Evolutionary conservation across 37 sponge, comb jelly and placozoan genomes (phyloP).

Genomic region (Hexactinellida sp.): DNA sequence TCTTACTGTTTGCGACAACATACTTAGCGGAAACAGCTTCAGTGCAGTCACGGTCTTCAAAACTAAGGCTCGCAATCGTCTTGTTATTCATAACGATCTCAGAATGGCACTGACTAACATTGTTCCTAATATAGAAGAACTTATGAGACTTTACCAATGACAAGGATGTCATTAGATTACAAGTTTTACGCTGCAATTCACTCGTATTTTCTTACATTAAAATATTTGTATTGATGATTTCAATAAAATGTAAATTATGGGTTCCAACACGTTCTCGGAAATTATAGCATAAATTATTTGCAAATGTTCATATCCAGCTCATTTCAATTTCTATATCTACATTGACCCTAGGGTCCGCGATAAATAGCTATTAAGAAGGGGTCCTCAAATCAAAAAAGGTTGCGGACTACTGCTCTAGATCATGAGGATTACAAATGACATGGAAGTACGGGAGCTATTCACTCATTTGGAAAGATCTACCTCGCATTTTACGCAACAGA

Average conservation of each 20-base stretch:
- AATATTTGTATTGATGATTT: neutral
- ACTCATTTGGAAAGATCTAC: too few species aligned
- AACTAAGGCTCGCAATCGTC: slow-evolving; percentile 10
- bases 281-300: too few species aligned
- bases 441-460: too few species aligned
- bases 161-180: neutral
- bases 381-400: too few species aligned
- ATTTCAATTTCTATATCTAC: neutral
- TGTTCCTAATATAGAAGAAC: neutral
- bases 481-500: too few species aligned
- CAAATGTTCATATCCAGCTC: too few species aligned
- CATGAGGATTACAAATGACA: too few species aligned
- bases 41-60: neutral
- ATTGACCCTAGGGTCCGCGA: neutral
- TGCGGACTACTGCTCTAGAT: too few species aligned
- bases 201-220: neutral
- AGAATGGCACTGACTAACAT: slow-evolving; percentile 11
- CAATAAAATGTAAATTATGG: neutral
- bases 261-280: too few species aligned
- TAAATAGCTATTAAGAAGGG: neutral
- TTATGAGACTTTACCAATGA: neutral
- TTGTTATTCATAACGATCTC: slow-evolving; percentile 15
- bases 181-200: neutral
- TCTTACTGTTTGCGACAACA: neutral
- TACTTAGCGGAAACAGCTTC: slow-evolving; percentile 19